phyloP scores from a whole-genome alignment of 1,140 invertebrate species.

The Pseudomyrmex pallidus region DNA sequence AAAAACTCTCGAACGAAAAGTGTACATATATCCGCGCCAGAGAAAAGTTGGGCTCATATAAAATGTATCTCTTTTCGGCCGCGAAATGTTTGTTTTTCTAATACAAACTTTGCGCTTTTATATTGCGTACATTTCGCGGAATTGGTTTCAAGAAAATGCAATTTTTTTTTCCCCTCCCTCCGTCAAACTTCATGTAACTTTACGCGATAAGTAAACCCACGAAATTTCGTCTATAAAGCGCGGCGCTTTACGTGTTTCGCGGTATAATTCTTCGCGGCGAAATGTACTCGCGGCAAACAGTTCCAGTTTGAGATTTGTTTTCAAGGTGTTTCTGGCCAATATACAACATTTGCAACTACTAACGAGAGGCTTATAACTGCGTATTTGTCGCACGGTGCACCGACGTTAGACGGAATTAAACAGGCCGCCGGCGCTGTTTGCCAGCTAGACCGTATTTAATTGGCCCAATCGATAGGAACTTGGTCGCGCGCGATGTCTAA shows the following conservation, averaged over 20 bases:
- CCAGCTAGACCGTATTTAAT: slow-evolving; percentile 57
- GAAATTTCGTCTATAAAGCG: background rate
- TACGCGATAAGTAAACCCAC: background rate
- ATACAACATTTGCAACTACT: slow-evolving; percentile 30
- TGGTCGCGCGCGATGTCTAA: slow-evolving; percentile 44
- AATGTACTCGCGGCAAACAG: background rate
- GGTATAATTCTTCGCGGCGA: background rate
- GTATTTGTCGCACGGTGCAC: slow-evolving; percentile 39
- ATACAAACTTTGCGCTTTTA: background rate
- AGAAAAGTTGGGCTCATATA: slow-evolving; percentile 11
- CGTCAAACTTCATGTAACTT: background rate
- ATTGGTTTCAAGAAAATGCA: slow-evolving; percentile 13
- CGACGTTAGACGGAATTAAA: slow-evolving; percentile 44
- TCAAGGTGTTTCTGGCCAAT: slow-evolving; percentile 1
- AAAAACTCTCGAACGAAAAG: background rate
- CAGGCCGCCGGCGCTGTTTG: slow-evolving; percentile 36
- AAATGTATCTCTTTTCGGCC: slow-evolving; percentile 8
- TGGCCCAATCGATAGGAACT: slow-evolving; percentile 54
- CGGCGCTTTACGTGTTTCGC: background rate
- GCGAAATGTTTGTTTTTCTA: slow-evolving; percentile 16
- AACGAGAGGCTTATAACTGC: slow-evolving; percentile 53
- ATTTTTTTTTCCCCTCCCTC: background rate
- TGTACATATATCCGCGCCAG: background rate
- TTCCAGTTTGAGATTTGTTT: slow-evolving; percentile 22
- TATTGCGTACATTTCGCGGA: background rate